Base-by-base conservation (phyloP, 2,113 vertebrate species). In the Myotis davidii region DNA sequence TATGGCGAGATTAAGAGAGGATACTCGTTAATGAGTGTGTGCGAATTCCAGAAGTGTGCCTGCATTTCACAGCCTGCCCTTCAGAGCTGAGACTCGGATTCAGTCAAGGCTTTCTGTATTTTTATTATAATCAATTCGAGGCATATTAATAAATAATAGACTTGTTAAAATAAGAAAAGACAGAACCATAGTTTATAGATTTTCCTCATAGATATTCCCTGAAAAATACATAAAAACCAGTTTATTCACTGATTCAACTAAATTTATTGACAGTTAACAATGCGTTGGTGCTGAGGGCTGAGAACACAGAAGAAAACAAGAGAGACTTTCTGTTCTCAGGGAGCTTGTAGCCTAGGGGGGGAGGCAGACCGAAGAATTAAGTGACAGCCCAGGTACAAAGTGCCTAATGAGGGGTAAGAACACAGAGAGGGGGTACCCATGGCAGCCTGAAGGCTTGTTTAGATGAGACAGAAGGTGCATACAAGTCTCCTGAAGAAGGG, bases 71-170 rank as follows among this genome's bases (percentile, higher is more conserved):
- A 37, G 32, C 93, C 59, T 82, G 88, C 61, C 42, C 64, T 90
- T 93, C 83, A 83, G 32, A 91, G 70, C 72, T 79, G 61, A 70
- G 61, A 82, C 61, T 94, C 39, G n/a, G 79, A 52, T 74, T 67
- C 13, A 20, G 54, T 23, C 59, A 87, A 67, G 50, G 50, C 25
- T 96, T 88, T 93, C 72, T 77, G 64, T 74, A 64, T 85, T 90
- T 76, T 94, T 83, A 52, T 48, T 90, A 48, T 74, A 93, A 92
- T 94, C 78, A 42, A 20, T 34, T 85, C 78, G 34, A 96, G 45
- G 29, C 7, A 2, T 52, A 86, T 90, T 76, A 97, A 95, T 85
- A 97, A 94, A 54, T 85, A 69, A 72, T 88, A n/a, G 34, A 6
- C 42, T 89, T 93, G 25, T 79, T 54, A 82, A 78, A 92, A 83